Conservation (phyloP, 1,140 invertebrate species). For the Heliconius nattereri region DNA sequence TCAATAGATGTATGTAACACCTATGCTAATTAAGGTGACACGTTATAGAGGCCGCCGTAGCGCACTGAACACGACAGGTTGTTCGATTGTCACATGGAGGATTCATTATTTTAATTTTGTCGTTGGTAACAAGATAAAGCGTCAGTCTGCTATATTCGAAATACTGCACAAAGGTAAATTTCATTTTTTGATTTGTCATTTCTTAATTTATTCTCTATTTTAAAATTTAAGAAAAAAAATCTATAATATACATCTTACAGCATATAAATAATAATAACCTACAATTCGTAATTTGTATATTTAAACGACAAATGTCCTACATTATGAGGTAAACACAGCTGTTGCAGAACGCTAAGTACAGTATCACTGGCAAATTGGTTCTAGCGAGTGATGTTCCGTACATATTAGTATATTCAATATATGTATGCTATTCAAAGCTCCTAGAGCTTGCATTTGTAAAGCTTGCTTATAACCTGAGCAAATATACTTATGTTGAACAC, state of each 20-base stretch:
- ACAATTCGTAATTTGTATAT: background rate
- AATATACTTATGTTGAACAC: background rate
- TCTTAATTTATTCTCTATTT: too few species aligned
- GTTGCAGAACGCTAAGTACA: conserved; percentile 5
- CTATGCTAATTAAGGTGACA: background rate
- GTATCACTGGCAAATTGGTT: conserved; percentile 24
- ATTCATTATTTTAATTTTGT: too few species aligned
- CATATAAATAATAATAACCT: background rate
- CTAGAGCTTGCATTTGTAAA: conserved; percentile 16
- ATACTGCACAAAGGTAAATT: too few species aligned
- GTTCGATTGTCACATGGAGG: too few species aligned
- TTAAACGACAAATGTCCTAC: background rate
- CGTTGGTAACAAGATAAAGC: background rate
- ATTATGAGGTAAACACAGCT: background rate
- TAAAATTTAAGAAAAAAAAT: too few species aligned
- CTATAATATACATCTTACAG: background rate
- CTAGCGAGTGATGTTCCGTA: conserved; percentile 1
- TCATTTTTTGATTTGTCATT: too few species aligned
- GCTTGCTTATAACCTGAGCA: background rate
- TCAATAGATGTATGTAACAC: background rate
- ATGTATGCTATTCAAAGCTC: conserved; percentile 16
- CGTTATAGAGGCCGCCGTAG: too few species aligned
- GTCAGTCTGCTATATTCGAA: too few species aligned
- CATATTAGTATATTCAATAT: conserved; percentile 3
- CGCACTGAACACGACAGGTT: too few species aligned